phyloP scores from a whole-genome alignment of 2,797 vertebrate species.

The Urosaurus nigricauda region DNA sequence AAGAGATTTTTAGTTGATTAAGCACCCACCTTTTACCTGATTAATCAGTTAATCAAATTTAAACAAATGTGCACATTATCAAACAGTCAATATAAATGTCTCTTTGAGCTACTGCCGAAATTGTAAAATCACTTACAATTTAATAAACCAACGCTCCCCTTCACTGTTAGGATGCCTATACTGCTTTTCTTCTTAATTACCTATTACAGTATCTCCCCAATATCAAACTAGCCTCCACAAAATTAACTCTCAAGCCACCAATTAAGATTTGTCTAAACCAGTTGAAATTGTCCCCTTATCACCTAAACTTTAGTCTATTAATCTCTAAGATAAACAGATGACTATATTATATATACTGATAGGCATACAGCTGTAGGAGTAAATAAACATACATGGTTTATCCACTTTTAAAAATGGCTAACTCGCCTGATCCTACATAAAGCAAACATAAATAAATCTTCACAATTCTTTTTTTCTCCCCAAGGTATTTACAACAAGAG shows the following conservation, averaged over 20 bases:
- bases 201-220: conserved; percentile 1
- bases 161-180: conserved; percentile 6
- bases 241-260: not conserved
- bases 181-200: conserved; percentile 24
- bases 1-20: conserved; percentile 2
- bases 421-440: not conserved
- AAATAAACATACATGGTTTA: not conserved
- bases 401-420: not conserved
- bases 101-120: not conserved
- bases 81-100: not conserved
- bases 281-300: not conserved
- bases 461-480: not conserved
- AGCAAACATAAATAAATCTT: not conserved
- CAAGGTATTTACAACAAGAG: not conserved
- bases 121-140: not conserved
- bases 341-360: not conserved
- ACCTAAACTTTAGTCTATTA: not conserved
- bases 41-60: conserved; percentile 17
- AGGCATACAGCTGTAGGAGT: not conserved
- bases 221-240: not conserved
- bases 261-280: conserved; percentile 15
- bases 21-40: conserved; percentile 17
- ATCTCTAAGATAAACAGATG: conserved; percentile 1
- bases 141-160: not conserved
- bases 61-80: conserved; percentile 18